phyloP scores from a whole-genome alignment of 2,888 invertebrate species.

The Tortricodes alternella region DNA sequence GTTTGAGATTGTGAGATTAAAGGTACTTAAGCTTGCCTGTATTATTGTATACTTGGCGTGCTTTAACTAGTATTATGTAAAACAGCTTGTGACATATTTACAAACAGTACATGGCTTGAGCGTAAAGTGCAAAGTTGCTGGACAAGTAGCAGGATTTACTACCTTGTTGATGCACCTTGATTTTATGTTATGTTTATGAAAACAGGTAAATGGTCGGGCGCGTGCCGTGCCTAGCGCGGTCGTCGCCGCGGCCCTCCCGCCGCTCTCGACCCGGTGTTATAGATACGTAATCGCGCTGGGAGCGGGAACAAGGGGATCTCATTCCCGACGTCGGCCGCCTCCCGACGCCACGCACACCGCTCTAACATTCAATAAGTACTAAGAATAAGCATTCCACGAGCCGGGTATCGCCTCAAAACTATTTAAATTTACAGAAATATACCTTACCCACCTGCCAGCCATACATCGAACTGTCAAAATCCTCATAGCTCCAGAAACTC shows the following conservation, averaged over 20 bases:
- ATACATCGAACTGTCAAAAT: conserved; percentile 73
- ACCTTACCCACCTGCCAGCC: conserved; percentile 72
- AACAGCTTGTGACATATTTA: conserved; percentile 10
- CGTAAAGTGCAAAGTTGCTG: conserved; percentile 10
- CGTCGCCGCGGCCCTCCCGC: conserved; percentile 53
- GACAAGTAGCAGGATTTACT: neutral
- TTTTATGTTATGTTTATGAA: conserved; percentile 16
- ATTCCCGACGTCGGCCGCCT: conserved; percentile 45
- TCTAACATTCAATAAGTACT: conserved; percentile 4
- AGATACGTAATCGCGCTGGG: conserved; percentile 52
- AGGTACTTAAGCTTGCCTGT: neutral
- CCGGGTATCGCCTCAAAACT: conserved; percentile 32
- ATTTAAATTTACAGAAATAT: conserved; percentile 37
- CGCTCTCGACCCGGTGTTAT: conserved; percentile 58
- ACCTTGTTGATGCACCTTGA: neutral
- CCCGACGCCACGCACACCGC: conserved; percentile 38
- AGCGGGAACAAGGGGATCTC: conserved; percentile 54
- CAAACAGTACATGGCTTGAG: conserved; percentile 3
- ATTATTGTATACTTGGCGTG: neutral
- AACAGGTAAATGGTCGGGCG: conserved; percentile 45
- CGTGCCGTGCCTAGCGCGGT: conserved; percentile 70
- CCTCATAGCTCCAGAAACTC: conserved; percentile 44
- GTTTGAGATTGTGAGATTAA: neutral
- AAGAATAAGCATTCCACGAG: conserved; percentile 24
- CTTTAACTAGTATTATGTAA: neutral